Percentiles rank a stretch among this genome's conserved stretches.
Evolutionary conservation across 2,888 invertebrate genomes (phyloP).

Genomic region (Pachydiplax longipennis): DNA sequence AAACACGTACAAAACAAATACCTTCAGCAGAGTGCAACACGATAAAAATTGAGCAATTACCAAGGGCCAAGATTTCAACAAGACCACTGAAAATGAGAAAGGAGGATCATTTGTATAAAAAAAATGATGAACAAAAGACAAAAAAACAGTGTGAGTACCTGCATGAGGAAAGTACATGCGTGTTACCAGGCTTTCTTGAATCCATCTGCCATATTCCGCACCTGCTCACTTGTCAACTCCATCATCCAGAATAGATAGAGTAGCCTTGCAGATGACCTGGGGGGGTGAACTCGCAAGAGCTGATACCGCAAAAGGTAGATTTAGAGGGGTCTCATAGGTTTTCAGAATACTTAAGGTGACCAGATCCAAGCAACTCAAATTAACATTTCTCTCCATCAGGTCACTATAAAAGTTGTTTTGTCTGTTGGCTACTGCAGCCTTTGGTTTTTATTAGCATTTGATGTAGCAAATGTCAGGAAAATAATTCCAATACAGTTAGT

Average conservation of each 20-base stretch:
- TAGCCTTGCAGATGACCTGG: not conserved
- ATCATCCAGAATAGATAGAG: not conserved
- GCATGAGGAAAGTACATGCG: not conserved
- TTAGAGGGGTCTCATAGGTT: not conserved
- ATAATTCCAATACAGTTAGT: too few relatives aligned
- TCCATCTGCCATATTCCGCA: not conserved
- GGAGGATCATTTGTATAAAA: not conserved
- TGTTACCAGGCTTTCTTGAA: constrained; percentile 1
- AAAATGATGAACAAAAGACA: not conserved
- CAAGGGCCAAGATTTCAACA: not conserved
- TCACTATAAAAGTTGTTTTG: not conserved
- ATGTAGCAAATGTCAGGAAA: not conserved
- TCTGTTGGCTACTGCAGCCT: not conserved
- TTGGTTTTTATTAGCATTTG: not conserved
- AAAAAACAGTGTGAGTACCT: constrained; percentile 29
- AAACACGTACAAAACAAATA: not conserved
- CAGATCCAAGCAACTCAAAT: not conserved
- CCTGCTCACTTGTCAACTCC: constrained; percentile 14
- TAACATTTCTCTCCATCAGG: not conserved
- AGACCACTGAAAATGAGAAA: not conserved
- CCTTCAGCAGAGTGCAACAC: not conserved
- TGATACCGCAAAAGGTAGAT: not conserved
- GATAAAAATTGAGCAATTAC: not conserved
- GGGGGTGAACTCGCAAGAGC: not conserved
- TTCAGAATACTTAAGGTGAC: not conserved